Evolutionary conservation across 2,888 invertebrate species (phyloP), one percentile per base, ranked within the genome.

Genomic region (Noctua fimbriata): DNA sequence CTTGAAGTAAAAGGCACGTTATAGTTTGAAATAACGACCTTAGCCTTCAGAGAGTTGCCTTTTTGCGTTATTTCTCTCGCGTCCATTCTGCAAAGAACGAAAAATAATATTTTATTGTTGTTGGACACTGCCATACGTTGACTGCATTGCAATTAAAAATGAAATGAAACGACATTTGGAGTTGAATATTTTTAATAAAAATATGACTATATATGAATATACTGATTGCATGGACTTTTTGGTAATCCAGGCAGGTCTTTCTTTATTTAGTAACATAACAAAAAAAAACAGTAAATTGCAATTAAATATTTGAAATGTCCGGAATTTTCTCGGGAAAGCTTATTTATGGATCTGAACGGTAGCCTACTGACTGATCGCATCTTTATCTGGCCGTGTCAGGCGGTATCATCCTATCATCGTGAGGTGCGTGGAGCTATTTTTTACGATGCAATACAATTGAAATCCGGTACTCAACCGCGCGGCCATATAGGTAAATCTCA

Each of bases 41-140:
- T 90, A 3, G 88, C 87, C 73, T 90, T 88, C 0, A 94, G 80
- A n/a, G 79, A 86, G 80, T 93, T 93, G 1, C 91, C 92, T 58
- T 90, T 85, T 83, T 91, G 91, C 28, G 88, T 79, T 32, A 93
- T 36, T 36, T 89, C 88, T 78, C 82, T 91, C 55, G 87, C 81
- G 81, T 92, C 90, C 91, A 94, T 92, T 79, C 92, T 93, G 89
- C 0, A 88, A 87, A 67, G 5, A 83, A 71, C 14, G 41, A 73
- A 69, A 58, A 52, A 44, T 0, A 5, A 52, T 9, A 44, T 44
- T 65, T 84, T 49, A 84, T 41, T 55, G 24, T 67, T 66, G 41
- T 47, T n/a, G n/a, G 21, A 28, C 14, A 47, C 21, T 44, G 7
- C 28, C 24, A 9, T 18, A 32, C 12, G 12, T 49, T 72, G 18